phyloP scores from a whole-genome alignment of 1,140 invertebrate species.

The Apis cerana region DNA sequence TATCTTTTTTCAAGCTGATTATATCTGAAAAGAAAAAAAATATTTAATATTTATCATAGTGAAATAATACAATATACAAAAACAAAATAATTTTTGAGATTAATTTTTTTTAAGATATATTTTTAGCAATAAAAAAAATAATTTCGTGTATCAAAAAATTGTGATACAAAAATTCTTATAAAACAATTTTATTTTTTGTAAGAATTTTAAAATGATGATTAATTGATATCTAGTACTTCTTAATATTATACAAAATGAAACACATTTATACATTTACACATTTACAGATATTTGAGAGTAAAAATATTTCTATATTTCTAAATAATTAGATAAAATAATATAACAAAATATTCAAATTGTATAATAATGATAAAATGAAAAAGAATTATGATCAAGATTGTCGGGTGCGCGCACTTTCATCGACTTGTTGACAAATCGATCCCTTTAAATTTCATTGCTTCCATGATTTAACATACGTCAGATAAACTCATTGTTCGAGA shows the following conservation, averaged over 20 bases:
- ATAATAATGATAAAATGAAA: slow-evolving; percentile 21
- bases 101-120: neutral
- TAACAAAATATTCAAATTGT: neutral
- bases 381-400: slow-evolving; percentile 44
- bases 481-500: neutral
- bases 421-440: slow-evolving; percentile 70
- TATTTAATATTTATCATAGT: neutral
- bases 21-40: slow-evolving; percentile 59
- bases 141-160: neutral
- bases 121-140: neutral
- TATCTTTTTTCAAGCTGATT: slow-evolving; percentile 46
- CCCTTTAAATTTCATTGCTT: slow-evolving; percentile 62
- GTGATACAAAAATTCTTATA: neutral
- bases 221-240: neutral
- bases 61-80: neutral
- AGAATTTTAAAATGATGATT: neutral
- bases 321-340: no score
- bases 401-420: slow-evolving; percentile 60
- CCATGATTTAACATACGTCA: slow-evolving; percentile 32
- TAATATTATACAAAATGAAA: neutral
- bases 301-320: neutral
- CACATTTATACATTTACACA: no score
- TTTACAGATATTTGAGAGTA: neutral
- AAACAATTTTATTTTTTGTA: neutral
- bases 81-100: neutral